Base-by-base conservation (phyloP, 2,888 invertebrate species). In the Hipparchia semele region DNA sequence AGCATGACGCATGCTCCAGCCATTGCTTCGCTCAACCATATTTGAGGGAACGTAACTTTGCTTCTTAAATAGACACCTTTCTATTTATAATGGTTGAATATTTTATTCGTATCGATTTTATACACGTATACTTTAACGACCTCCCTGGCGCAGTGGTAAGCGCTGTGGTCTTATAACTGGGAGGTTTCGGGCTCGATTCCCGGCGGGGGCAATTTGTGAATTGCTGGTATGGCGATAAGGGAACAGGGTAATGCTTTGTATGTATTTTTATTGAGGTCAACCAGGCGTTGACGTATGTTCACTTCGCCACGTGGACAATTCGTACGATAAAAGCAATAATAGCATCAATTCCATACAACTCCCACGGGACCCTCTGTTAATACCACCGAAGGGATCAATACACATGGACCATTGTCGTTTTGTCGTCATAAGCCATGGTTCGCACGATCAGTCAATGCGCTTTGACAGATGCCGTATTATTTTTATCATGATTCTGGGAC, bases 341-440 rank as follows among this genome's bases (percentile, higher is more conserved):
- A 77, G 88, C 88, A 85, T 89, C 88, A 84, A 89, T 90, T 88
- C 87, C 87, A 87, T 84, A 84, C 85, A 79, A 77, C 77, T 82
- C 85, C 82, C 81, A 76, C 75, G 79, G 80, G 80, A 80, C 82
- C 76, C 79, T 73, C 75, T 8, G 53, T 61, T 45, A 69, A 61
- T 69, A 53, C 23, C 39, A 12, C 12, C 39, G 33, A 70, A 66
- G 66, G 68, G 68, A 71, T 73, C 73, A 67, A 75, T 68, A 58
- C 56, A 66, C 67, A 61, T 72, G 68, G 33, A 46, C 46, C 54
- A 62, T 71, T 73, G 73, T 73, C 53, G 65, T 62, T 67, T 51
- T 66, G 54, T 56, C 69, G 61, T 61, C 61, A 61, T 61, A 53
- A 23, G 61, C 61, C 54, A 45, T 39, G 53, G 49, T 62, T 68